Conservation (phyloP, 1,140 invertebrate genomes). For the Drosophila pectinifera region DNA sequence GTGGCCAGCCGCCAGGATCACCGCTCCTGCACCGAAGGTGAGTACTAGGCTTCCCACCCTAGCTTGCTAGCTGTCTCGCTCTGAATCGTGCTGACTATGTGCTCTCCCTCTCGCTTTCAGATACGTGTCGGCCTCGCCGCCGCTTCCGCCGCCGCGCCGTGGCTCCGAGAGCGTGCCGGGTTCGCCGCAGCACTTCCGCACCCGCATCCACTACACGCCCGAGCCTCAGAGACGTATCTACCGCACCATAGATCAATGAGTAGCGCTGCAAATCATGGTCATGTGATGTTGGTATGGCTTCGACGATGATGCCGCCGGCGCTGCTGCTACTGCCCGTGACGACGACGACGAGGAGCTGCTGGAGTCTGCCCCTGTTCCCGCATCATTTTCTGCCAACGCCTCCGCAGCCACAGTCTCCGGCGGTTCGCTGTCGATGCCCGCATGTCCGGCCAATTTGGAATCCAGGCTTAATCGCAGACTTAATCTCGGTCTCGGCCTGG, state of each 20-base stretch:
- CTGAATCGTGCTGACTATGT: not conserved
- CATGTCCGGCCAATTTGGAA: not conserved
- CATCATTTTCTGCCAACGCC: not conserved
- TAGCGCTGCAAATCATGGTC: slow-evolving; percentile 85
- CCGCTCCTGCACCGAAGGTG: slow-evolving; percentile 88
- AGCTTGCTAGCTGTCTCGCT: not conserved
- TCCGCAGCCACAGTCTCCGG: slow-evolving; percentile 3
- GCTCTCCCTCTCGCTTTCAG: slow-evolving; percentile 69
- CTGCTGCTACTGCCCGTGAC: not conserved
- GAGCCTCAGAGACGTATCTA: slow-evolving; percentile 89
- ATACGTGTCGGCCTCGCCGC: slow-evolving; percentile 89
- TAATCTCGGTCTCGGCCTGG: not conserved
- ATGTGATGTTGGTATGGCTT: slow-evolving; percentile 85
- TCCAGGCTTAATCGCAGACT: not conserved
- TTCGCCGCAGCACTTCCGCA: slow-evolving; percentile 88
- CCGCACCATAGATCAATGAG: slow-evolving; percentile 86
- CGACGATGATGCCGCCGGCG: slow-evolving; percentile 58
- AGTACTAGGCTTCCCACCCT: too few species aligned
- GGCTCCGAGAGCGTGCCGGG: slow-evolving; percentile 90
- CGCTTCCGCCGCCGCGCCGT: slow-evolving; percentile 89
- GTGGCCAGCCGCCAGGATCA: slow-evolving; percentile 85
- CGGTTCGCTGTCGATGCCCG: slow-evolving; percentile 22
- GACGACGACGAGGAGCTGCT: slow-evolving; percentile 7
- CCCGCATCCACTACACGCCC: slow-evolving; percentile 89
- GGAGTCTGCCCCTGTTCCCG: slow-evolving; percentile 2